Conservation (phyloP, 2,113 vertebrate species). For the Mobula hypostoma region DNA sequence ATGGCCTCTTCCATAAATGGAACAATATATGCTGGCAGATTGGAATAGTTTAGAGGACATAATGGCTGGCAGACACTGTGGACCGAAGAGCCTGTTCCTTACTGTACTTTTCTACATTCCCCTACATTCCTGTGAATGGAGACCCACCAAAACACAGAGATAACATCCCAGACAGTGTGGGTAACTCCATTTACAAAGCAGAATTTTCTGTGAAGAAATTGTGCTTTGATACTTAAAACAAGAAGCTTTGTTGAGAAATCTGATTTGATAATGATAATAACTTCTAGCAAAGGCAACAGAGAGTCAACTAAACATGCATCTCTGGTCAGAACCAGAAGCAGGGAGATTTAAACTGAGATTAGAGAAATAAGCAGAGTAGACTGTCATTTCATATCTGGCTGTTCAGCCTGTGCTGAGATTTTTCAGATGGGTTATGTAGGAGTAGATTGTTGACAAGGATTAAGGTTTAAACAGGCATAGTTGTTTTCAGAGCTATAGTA, state of each 20-base stretch:
- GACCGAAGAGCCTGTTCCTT: no score
- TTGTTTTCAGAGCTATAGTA: neutral
- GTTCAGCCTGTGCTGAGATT: neutral
- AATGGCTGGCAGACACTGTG: no score
- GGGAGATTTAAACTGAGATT: neutral
- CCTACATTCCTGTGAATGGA: no score
- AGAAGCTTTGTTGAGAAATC: neutral
- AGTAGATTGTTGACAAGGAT: neutral
- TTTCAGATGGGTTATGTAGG: neutral
- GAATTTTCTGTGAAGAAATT: neutral
- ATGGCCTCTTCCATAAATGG: no score
- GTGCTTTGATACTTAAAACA: neutral
- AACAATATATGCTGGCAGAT: no score
- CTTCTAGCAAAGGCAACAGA: neutral
- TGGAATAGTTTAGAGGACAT: no score
- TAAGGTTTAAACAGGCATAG: neutral
- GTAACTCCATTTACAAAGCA: neutral
- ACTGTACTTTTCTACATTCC: no score
- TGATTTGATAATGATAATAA: neutral
- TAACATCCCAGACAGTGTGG: neutral
- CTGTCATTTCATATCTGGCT: neutral
- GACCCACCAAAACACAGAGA: no score
- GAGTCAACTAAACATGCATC: neutral
- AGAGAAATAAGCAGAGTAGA: neutral
- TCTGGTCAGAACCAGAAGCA: neutral